Conservation (phyloP, 2,113 vertebrate species). For the Passer montanus region DNA sequence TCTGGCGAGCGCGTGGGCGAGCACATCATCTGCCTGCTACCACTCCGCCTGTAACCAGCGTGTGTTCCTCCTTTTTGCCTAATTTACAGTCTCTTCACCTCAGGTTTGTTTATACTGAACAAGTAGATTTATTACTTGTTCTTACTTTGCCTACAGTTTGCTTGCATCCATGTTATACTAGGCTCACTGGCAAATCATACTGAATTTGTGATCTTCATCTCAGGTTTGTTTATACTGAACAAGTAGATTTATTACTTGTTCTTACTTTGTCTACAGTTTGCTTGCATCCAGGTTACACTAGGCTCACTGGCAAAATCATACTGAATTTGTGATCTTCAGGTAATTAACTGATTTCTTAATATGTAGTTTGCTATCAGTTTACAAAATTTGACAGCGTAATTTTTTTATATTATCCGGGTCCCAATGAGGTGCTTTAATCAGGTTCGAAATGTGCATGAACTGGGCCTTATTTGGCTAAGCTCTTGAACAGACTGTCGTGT, state of each 20-base stretch:
- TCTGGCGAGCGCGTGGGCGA: accelerated
- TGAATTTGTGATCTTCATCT: not conserved
- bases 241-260: slow-evolving; percentile 30
- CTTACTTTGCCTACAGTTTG: not conserved
- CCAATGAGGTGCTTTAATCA: not conserved
- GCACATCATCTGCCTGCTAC: not conserved
- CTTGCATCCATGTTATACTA: slow-evolving; percentile 9
- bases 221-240: not conserved
- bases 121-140: slow-evolving; percentile 31
- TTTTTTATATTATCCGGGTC: not conserved
- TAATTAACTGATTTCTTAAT: slow-evolving; percentile 39
- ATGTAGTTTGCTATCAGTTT: not conserved
- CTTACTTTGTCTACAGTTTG: not conserved
- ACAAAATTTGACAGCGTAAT: not conserved
- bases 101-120: not conserved
- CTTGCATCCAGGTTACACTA: slow-evolving; percentile 10
- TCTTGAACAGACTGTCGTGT: not conserved
- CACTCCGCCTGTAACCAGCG: not conserved
- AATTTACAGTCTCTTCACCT: not conserved
- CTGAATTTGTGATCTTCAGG: not conserved
- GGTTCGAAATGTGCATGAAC: not conserved
- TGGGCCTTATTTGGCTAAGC: slow-evolving; percentile 7
- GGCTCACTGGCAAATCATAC: not conserved
- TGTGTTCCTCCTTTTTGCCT: not conserved
- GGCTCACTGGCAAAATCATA: not conserved